Evolutionary conservation across 2,113 vertebrate species (phyloP).

Genomic region (Psittacara wagleri): DNA sequence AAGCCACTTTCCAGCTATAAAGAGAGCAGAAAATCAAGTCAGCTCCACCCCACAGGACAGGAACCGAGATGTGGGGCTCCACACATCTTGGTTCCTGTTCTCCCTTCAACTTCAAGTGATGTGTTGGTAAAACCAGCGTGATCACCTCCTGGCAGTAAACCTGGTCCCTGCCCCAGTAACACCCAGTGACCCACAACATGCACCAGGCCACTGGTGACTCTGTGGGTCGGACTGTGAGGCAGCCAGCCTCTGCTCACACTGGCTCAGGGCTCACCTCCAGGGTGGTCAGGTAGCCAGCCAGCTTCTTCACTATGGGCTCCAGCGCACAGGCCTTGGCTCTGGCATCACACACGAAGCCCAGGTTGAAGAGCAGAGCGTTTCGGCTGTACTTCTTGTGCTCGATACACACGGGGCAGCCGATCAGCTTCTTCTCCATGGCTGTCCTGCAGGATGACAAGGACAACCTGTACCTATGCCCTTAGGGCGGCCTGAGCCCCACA

Average conservation of each 20-base stretch:
- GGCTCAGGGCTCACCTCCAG: slow-evolving; percentile 82
- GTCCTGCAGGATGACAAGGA: slow-evolving; percentile 74
- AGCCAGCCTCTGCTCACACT: accelerated
- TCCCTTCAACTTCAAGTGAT: background rate
- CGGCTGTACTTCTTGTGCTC: slow-evolving; percentile 98
- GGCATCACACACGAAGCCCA: slow-evolving; percentile 94
- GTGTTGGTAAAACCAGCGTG: background rate
- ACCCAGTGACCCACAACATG: accelerated
- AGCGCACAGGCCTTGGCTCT: slow-evolving; percentile 92
- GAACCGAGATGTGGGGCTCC: background rate
- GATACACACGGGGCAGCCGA: slow-evolving; percentile 96
- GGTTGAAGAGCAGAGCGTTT: slow-evolving; percentile 95
- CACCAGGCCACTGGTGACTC: background rate
- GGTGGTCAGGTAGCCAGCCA: slow-evolving; percentile 95
- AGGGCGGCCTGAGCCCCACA: background rate
- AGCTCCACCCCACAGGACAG: background rate
- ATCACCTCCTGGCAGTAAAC: background rate
- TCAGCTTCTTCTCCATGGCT: slow-evolving; percentile 97
- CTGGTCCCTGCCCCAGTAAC: background rate
- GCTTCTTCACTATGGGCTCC: slow-evolving; percentile 96
- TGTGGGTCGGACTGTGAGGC: accelerated
- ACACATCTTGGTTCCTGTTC: accelerated
- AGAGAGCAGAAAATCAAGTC: background rate
- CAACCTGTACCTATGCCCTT: accelerated
- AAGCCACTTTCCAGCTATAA: slow-evolving; percentile 95